Percentiles rank a stretch among this genome's conserved stretches.
These are phyloP conservation scores for Heliconius eleuchia DNA, from an alignment of 1,140 invertebrate genomes.

Conservation along the genomic window DNA sequence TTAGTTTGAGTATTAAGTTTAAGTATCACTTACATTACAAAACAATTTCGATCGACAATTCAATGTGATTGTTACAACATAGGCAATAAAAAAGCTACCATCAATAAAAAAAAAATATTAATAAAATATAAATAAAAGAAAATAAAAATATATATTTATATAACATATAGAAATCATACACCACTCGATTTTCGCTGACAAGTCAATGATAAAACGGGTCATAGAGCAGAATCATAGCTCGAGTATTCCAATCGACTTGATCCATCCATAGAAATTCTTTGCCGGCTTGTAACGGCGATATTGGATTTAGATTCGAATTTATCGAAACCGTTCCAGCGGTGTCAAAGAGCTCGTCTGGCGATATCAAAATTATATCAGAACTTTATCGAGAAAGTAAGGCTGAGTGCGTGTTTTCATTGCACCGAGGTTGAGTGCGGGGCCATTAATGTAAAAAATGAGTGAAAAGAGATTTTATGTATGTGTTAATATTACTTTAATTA, in stretches of 20 bases:
- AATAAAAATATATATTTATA: neutral
- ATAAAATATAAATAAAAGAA: neutral
- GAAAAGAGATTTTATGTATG: neutral
- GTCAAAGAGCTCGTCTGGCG: conserved; percentile 65
- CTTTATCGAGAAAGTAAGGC: conserved; percentile 63
- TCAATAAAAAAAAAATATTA: neutral
- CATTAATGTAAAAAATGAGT: neutral
- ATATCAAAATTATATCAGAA: conserved; percentile 77
- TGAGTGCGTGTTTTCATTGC: conserved; percentile 46
- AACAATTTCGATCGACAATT: too few relatives aligned
- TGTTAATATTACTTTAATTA: neutral
- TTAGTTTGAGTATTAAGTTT: too few relatives aligned
- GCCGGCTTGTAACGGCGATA: conserved; percentile 62
- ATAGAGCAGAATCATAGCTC: conserved; percentile 44
- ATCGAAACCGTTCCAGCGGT: conserved; percentile 64
- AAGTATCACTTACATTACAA: too few relatives aligned
- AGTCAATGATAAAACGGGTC: conserved; percentile 28
- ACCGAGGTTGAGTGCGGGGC: neutral
- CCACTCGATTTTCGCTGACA: neutral
- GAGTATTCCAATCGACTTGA: conserved; percentile 52
- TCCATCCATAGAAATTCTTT: conserved; percentile 58
- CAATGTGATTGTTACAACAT: too few relatives aligned
- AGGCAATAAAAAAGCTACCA: too few relatives aligned
- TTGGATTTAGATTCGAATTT: conserved; percentile 73
- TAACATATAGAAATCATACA: neutral